These are phyloP conservation scores for Phragmatobia fuliginosa DNA, from an alignment of 2,888 invertebrate species.

Conservation along the genomic window DNA sequence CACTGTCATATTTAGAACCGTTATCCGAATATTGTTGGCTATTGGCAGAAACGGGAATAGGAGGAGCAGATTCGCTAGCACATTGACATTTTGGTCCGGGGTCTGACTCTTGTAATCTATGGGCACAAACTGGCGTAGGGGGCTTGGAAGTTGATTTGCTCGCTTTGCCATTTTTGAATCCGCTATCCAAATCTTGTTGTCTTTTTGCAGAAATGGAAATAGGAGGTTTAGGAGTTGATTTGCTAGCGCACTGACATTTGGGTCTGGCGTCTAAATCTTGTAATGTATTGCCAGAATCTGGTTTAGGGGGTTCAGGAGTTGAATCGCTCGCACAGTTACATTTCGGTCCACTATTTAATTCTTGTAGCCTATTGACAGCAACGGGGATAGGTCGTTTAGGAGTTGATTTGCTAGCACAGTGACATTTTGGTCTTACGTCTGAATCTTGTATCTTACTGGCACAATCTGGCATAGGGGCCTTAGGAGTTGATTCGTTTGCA, in stretches of 20 bases:
- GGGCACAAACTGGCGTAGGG: neutral
- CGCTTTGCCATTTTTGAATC: constrained; percentile 2
- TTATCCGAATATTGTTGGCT: neutral
- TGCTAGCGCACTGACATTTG: neutral
- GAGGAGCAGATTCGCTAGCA: too few species aligned
- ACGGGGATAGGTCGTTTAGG: too few species aligned
- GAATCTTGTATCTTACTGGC: neutral
- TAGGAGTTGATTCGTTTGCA: neutral
- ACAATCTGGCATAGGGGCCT: neutral
- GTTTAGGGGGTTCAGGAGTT: neutral
- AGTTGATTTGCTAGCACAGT: too few species aligned
- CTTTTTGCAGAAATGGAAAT: neutral
- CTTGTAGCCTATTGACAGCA: neutral
- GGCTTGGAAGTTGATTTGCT: neutral
- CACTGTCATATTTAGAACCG: too few species aligned
- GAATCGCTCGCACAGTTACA: too few species aligned
- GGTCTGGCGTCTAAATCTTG: neutral
- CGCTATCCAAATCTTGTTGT: constrained; percentile 1
- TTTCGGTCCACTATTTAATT: neutral
- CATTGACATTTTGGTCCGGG: too few species aligned
- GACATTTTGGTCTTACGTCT: too few species aligned
- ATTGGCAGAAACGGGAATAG: too few species aligned
- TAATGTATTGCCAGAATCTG: neutral
- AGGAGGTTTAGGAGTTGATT: neutral
- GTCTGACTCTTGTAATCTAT: neutral